A percentile compares a stretch with the other conserved stretches of the same genome.
phyloP scores from a whole-genome alignment of 2,113 vertebrate genomes.

The Strigops habroptila region DNA sequence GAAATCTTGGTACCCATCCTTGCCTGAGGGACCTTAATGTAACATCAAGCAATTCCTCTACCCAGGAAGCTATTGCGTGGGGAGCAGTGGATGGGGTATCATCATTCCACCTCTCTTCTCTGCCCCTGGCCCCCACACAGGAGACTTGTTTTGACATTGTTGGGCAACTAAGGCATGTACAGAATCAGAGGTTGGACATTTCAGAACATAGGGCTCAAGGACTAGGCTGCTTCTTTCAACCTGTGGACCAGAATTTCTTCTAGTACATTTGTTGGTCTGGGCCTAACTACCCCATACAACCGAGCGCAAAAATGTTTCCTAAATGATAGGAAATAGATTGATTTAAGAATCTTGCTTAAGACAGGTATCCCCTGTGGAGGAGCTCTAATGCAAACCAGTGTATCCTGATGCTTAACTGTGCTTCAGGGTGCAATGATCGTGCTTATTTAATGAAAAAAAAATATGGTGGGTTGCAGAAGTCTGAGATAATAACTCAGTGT shows the following conservation, averaged over 20 bases:
- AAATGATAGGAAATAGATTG: not conserved
- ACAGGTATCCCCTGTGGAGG: not conserved
- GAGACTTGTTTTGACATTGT: not conserved
- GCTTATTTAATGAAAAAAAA: conserved; percentile 14
- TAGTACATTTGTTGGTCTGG: not conserved
- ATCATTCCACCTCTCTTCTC: not conserved
- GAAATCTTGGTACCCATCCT: not conserved
- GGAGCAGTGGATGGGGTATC: not conserved
- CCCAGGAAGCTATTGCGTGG: not conserved
- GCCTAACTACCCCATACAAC: not conserved
- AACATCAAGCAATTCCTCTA: not conserved
- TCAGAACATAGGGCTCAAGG: not conserved
- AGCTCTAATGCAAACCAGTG: not conserved
- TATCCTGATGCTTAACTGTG: not conserved
- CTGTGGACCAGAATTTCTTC: not conserved
- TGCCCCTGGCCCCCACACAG: not conserved
- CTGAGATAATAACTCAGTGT: not conserved
- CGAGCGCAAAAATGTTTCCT: not conserved
- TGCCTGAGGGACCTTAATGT: not conserved
- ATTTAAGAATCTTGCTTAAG: not conserved
- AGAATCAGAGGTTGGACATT: not conserved
- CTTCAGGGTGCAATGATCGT: not conserved
- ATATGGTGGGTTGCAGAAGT: not conserved
- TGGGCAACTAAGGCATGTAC: not conserved
- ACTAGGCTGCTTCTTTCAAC: not conserved